These are phyloP conservation scores for Brienomyrus longianalis DNA, from an alignment of 2,113 vertebrate species.

Conservation along the genomic window DNA sequence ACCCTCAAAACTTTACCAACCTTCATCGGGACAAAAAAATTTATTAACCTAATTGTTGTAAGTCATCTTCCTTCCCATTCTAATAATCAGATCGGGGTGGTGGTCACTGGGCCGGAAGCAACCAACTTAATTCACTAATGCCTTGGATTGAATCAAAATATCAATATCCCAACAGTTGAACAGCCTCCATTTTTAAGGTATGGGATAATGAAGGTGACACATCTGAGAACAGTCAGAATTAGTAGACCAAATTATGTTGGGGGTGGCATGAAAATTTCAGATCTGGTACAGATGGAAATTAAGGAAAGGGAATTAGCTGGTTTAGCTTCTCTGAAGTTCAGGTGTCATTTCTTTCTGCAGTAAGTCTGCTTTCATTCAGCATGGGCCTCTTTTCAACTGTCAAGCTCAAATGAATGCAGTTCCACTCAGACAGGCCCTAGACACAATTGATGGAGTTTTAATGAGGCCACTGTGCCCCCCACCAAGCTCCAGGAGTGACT, in stretches of 20 bases:
- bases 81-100: background rate
- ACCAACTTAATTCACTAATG: background rate
- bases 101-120: background rate
- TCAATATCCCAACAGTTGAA: background rate
- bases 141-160: background rate
- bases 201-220: background rate
- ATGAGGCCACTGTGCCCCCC: background rate
- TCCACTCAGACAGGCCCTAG: background rate
- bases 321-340: background rate
- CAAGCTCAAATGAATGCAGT: background rate
- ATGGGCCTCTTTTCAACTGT: background rate
- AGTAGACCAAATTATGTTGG: background rate
- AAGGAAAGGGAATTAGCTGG: background rate
- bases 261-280: background rate
- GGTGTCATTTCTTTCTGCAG: background rate
- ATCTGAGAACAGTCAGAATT: background rate
- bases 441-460: constrained; percentile 1
- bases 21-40: background rate
- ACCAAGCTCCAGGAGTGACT: background rate
- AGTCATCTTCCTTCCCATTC: background rate
- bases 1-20: background rate
- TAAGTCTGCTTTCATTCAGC: background rate
- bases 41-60: background rate
- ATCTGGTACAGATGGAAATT: background rate
- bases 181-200: background rate